phyloP scores from a whole-genome alignment of 2,113 vertebrate genomes.

The Oenanthe melanoleuca region DNA sequence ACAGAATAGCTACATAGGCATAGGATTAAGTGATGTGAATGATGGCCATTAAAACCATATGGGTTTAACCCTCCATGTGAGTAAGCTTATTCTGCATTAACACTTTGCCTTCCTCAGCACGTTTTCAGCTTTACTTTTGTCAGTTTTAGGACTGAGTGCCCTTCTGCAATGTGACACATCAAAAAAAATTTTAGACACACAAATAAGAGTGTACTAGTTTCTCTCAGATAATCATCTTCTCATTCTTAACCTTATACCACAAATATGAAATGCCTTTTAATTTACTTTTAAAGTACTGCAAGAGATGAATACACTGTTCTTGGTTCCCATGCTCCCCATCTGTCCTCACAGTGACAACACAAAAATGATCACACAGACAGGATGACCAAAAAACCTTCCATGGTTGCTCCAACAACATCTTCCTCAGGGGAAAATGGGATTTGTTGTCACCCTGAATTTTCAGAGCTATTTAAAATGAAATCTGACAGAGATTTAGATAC shows the following conservation, averaged over 20 bases:
- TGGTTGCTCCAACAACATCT: background rate
- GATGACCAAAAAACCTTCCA: background rate
- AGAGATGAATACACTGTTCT: background rate
- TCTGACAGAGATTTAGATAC: background rate
- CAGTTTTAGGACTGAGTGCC: background rate
- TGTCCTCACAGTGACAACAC: background rate
- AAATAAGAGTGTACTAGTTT: background rate
- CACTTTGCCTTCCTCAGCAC: background rate
- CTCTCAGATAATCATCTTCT: background rate
- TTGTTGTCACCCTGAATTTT: background rate
- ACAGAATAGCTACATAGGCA: background rate
- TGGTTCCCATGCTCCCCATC: background rate
- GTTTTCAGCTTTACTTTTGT: constrained; percentile 9
- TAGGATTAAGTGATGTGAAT: background rate
- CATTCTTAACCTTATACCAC: background rate
- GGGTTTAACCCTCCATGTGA: background rate
- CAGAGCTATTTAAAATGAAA: background rate
- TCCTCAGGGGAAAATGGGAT: background rate
- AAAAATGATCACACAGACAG: background rate
- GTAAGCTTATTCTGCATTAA: background rate
- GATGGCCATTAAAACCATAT: constrained; percentile 11
- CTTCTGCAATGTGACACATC: background rate
- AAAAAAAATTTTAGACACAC: background rate
- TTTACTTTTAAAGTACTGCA: background rate
- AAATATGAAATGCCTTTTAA: background rate